phyloP scores from a whole-genome alignment of 2,888 invertebrate species.

The Phanerotoma sp. region DNA sequence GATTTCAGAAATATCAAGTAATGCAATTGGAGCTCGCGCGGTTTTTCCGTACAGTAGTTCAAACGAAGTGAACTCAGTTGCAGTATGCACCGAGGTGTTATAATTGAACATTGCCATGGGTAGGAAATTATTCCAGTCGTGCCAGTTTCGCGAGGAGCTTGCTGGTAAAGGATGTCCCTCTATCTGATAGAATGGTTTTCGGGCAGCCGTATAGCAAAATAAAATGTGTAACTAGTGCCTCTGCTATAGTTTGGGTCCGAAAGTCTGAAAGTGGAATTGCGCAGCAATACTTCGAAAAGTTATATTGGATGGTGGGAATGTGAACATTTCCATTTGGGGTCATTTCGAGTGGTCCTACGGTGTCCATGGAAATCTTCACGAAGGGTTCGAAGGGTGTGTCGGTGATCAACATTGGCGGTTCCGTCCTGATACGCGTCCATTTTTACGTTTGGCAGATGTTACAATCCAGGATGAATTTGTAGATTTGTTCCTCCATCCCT shows the following conservation, averaged over 20 bases:
- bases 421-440: constrained; percentile 5
- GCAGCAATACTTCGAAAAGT: constrained; percentile 20
- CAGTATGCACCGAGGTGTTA: constrained; percentile 3
- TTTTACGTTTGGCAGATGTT: constrained; percentile 28
- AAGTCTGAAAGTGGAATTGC: constrained; percentile 12
- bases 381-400: constrained; percentile 17
- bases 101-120: constrained; percentile 5
- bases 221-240: constrained; percentile 10
- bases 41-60: constrained; percentile 9
- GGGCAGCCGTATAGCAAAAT: constrained; percentile 15
- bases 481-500: too few species aligned
- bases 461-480: constrained; percentile 14
- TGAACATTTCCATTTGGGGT: constrained; percentile 18
- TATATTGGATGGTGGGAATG: constrained; percentile 17
- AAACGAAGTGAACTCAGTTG: constrained; percentile 16
- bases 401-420: too few species aligned
- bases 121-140: background rate
- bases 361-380: constrained; percentile 29
- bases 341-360: constrained; percentile 17
- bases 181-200: constrained; percentile 6
- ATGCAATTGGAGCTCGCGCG: background rate
- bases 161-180: constrained; percentile 10
- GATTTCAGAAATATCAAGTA: background rate
- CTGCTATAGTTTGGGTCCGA: background rate
- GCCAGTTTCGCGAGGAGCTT: constrained; percentile 10